Percentiles rank a stretch among this genome's conserved stretches.
Conservation (phyloP, 2,888 invertebrate species). For the Dasypogon diadema region DNA sequence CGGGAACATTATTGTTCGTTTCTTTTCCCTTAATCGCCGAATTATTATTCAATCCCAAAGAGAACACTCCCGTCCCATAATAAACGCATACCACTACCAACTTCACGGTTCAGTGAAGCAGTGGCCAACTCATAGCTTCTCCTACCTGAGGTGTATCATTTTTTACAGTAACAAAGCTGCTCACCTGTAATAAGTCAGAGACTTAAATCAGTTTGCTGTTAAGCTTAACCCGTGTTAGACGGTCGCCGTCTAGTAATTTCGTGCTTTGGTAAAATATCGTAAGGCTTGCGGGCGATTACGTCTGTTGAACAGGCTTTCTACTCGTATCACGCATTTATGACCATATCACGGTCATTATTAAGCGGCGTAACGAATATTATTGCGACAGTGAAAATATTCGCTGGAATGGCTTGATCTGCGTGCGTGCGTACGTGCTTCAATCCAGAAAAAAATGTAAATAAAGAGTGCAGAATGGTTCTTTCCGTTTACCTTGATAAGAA, state of each 20-base stretch:
- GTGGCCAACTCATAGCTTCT: slow-evolving; percentile 2
- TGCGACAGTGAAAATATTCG: slow-evolving; percentile 43
- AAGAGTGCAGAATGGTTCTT: slow-evolving; percentile 14
- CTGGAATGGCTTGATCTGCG: slow-evolving; percentile 29
- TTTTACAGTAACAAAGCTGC: slow-evolving; percentile 37
- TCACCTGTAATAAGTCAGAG: slow-evolving; percentile 50
- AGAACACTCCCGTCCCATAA: background rate
- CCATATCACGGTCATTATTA: slow-evolving; percentile 2
- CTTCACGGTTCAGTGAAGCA: background rate
- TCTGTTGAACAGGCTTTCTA: background rate
- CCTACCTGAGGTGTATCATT: slow-evolving; percentile 21
- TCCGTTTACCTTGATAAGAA: background rate
- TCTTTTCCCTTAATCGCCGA: background rate
- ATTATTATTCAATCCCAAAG: slow-evolving; percentile 14
- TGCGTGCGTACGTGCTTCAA: background rate
- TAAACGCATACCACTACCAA: slow-evolving; percentile 1
- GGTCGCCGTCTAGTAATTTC: slow-evolving; percentile 19
- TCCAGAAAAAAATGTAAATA: slow-evolving; percentile 36
- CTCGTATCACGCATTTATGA: background rate
- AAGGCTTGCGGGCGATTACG: too few species aligned
- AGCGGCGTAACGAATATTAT: background rate
- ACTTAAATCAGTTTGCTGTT: slow-evolving; percentile 52
- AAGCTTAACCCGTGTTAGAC: slow-evolving; percentile 53
- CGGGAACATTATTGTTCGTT: too few species aligned
- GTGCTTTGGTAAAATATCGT: too few species aligned